These are phyloP conservation scores for Ennomos fuscantarius DNA, from an alignment of 2,888 invertebrate genomes.

Conservation along the genomic window DNA sequence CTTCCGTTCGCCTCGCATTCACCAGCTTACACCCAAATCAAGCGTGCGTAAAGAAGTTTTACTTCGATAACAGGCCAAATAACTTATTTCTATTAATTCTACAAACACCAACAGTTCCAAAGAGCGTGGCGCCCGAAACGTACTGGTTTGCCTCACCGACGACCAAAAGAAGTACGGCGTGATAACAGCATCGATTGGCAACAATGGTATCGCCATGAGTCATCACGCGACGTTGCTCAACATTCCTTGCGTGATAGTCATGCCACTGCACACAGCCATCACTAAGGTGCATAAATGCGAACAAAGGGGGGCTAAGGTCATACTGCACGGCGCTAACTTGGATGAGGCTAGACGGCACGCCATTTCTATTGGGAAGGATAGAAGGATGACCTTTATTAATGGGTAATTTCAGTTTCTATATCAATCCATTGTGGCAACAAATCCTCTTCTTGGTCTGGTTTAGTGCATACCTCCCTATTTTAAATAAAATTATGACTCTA, in stretches of 20 bases:
- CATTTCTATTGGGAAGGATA: slow-evolving; percentile 88
- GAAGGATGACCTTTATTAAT: slow-evolving; percentile 92
- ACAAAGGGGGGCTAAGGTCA: slow-evolving; percentile 91
- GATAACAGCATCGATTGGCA: slow-evolving; percentile 95
- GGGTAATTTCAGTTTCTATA: slow-evolving; percentile 83
- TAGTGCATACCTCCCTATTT: too few species aligned
- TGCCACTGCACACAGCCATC: slow-evolving; percentile 94
- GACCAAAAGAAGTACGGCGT: slow-evolving; percentile 92
- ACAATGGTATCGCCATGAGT: slow-evolving; percentile 92
- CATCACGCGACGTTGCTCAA: slow-evolving; percentile 89
- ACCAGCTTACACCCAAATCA: too few species aligned
- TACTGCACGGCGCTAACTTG: slow-evolving; percentile 91
- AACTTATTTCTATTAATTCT: too few species aligned
- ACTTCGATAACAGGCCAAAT: too few species aligned
- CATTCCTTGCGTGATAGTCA: slow-evolving; percentile 92
- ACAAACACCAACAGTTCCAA: slow-evolving; percentile 88
- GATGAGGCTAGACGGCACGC: slow-evolving; percentile 91
- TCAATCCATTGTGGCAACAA: too few species aligned
- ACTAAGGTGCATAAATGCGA: slow-evolving; percentile 95
- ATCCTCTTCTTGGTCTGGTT: too few species aligned
- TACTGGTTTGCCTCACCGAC: slow-evolving; percentile 88
- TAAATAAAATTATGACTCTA: too few species aligned
- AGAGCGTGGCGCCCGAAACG: slow-evolving; percentile 95
- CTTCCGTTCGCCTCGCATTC: too few species aligned
- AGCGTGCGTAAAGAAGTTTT: too few species aligned